Conservation (phyloP, 37 sponge, comb jelly and placozoan genomes). For the Halichondria panicea region DNA sequence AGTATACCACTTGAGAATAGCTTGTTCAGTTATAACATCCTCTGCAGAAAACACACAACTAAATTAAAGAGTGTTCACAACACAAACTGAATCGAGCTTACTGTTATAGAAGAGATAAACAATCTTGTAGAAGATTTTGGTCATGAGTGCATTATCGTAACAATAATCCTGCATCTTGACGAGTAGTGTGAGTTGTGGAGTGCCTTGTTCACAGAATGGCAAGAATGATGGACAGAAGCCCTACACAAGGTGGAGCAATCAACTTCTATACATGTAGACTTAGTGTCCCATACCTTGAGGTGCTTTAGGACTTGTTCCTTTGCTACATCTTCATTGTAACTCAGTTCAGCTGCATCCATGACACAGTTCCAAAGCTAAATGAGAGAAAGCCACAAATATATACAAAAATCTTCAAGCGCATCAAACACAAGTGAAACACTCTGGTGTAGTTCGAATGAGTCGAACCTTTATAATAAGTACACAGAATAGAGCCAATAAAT, state of each 20-base stretch:
- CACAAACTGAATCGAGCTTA: constrained; percentile 33
- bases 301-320: constrained; percentile 82
- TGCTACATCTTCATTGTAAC: constrained; percentile 85
- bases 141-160: constrained; percentile 87
- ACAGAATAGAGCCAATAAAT: not conserved
- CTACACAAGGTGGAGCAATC: constrained; percentile 11
- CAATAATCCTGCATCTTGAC: constrained; percentile 94
- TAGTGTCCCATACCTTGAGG: constrained; percentile 47
- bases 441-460: too few relatives aligned
- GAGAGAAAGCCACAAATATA: not conserved
- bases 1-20: constrained; percentile 92
- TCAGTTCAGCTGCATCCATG: constrained; percentile 80
- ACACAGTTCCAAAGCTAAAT: constrained; percentile 77
- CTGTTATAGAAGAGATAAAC: constrained; percentile 87
- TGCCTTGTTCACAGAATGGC: constrained; percentile 79
- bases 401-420: not conserved
- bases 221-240: constrained; percentile 41
- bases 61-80: not conserved
- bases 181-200: constrained; percentile 78
- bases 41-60: constrained; percentile 29
- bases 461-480: too few relatives aligned
- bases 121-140: constrained; percentile 90
- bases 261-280: not conserved
- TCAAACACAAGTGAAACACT: not conserved
- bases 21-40: constrained; percentile 89